A percentile compares a stretch with the other conserved stretches of the same genome.
phyloP scores from a whole-genome alignment of 2,797 vertebrate genomes.

The Poecilia picta region DNA sequence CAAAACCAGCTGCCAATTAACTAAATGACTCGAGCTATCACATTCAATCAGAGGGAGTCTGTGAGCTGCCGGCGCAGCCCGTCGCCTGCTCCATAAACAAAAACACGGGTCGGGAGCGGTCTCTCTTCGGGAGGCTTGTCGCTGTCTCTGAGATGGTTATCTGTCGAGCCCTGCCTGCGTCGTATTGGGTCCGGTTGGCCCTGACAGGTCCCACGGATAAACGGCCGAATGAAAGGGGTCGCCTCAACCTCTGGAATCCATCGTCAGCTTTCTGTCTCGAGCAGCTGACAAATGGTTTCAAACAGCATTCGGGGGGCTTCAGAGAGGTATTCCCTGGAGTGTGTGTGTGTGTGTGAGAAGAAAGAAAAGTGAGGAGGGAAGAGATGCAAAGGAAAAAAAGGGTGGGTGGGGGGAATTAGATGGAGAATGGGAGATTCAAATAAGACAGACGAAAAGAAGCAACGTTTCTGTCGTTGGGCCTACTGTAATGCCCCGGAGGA shows the following conservation, averaged over 20 bases:
- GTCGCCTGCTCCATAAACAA: constrained; percentile 54
- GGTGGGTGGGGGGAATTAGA: constrained; percentile 6
- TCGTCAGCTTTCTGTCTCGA: constrained; percentile 71
- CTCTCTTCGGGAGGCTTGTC: constrained; percentile 70
- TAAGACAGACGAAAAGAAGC: constrained; percentile 62
- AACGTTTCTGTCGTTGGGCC: constrained; percentile 61
- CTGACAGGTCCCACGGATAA: constrained; percentile 75
- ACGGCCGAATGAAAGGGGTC: constrained; percentile 70
- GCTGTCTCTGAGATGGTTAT: constrained; percentile 78
- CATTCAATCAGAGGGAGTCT: constrained; percentile 72
- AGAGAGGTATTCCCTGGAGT: constrained; percentile 55
- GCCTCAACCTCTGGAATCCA: constrained; percentile 75
- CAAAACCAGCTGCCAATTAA: constrained; percentile 79
- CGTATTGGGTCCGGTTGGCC: constrained; percentile 63
- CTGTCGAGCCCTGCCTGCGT: constrained; percentile 70
- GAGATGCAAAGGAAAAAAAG: constrained; percentile 10
- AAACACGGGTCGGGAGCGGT: constrained; percentile 66
- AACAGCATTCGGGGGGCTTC: constrained; percentile 54
- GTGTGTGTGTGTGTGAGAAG: not conserved
- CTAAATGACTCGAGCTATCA: constrained; percentile 78
- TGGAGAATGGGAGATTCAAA: constrained; percentile 41
- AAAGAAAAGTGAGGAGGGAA: constrained; percentile 19
- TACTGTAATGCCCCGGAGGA: constrained; percentile 78
- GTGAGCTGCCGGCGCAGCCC: constrained; percentile 66
- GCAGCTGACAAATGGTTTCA: constrained; percentile 74